phyloP scores from a whole-genome alignment of 2,888 invertebrate genomes.

The Drosophila acutilabella region DNA sequence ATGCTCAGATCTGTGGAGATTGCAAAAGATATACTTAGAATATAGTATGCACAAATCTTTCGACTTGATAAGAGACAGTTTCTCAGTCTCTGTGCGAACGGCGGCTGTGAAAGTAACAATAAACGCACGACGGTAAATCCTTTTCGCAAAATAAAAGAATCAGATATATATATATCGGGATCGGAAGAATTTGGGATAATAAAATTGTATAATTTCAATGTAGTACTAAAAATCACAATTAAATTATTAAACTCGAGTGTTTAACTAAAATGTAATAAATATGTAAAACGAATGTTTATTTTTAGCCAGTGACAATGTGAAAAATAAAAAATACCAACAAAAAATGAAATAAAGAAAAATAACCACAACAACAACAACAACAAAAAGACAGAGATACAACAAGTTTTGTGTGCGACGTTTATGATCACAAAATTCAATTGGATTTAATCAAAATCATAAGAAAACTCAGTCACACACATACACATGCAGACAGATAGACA shows the following conservation, averaged over 20 bases:
- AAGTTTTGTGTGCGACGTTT: conserved; percentile 48
- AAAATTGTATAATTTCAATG: neutral
- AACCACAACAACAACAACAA: conserved; percentile 11
- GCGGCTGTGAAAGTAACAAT: conserved; percentile 68
- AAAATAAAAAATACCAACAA: conserved; percentile 13
- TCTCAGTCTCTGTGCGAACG: conserved; percentile 84
- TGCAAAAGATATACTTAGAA: conserved; percentile 63
- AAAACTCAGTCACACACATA: conserved; percentile 72
- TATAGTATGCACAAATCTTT: conserved; percentile 73
- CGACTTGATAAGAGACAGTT: conserved; percentile 76
- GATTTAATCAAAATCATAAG: conserved; percentile 84
- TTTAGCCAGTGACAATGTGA: conserved; percentile 31
- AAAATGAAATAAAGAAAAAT: conserved; percentile 2
- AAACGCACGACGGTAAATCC: conserved; percentile 35
- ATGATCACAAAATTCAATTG: conserved; percentile 84
- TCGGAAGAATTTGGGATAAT: too few relatives aligned
- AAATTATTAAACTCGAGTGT: neutral
- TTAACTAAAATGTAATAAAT: neutral
- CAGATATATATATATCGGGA: neutral
- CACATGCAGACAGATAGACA: conserved; percentile 23
- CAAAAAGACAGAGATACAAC: conserved; percentile 25
- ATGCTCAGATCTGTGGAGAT: conserved; percentile 61
- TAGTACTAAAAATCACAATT: neutral
- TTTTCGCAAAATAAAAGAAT: conserved; percentile 1
- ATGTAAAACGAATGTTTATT: conserved; percentile 24